These are phyloP conservation scores for Pteruthius melanotis DNA, from an alignment of 2,113 vertebrate genomes.

Conservation along the genomic window DNA sequence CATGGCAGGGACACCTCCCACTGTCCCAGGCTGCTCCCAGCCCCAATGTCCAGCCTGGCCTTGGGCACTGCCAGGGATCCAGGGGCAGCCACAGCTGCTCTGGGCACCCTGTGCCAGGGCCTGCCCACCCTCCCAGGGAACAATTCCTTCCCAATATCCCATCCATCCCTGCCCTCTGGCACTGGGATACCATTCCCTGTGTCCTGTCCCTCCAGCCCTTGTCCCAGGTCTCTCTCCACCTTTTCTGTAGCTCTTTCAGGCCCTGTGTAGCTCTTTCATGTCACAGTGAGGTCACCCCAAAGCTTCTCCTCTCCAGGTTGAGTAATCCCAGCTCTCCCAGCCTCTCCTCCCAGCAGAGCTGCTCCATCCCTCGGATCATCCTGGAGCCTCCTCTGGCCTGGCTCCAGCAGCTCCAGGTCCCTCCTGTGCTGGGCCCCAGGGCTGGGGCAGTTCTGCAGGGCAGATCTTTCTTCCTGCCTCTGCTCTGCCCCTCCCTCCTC, in stretches of 20 bases:
- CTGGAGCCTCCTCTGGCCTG: not conserved
- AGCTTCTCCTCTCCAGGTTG: not conserved
- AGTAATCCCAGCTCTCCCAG: not conserved
- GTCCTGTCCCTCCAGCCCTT: not conserved
- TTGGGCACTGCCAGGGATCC: not conserved
- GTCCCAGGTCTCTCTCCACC: rapidly evolving
- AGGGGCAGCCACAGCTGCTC: not conserved
- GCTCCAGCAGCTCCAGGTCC: not conserved
- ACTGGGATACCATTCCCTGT: not conserved
- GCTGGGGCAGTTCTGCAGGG: not conserved
- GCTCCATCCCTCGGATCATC: not conserved
- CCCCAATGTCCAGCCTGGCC: not conserved
- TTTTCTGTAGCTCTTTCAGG: not conserved
- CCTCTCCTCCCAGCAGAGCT: not conserved
- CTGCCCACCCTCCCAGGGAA: rapidly evolving
- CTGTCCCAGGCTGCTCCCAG: not conserved
- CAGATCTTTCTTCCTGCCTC: not conserved
- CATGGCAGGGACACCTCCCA: not conserved
- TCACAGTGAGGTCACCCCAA: rapidly evolving
- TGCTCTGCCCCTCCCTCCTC: not conserved
- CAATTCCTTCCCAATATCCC: not conserved
- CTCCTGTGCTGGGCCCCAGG: not conserved
- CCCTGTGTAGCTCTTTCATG: not conserved
- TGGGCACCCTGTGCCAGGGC: not conserved
- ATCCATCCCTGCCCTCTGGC: not conserved